phyloP scores from a whole-genome alignment of 1,140 invertebrate genomes.

The Potamilus streckersoni region DNA sequence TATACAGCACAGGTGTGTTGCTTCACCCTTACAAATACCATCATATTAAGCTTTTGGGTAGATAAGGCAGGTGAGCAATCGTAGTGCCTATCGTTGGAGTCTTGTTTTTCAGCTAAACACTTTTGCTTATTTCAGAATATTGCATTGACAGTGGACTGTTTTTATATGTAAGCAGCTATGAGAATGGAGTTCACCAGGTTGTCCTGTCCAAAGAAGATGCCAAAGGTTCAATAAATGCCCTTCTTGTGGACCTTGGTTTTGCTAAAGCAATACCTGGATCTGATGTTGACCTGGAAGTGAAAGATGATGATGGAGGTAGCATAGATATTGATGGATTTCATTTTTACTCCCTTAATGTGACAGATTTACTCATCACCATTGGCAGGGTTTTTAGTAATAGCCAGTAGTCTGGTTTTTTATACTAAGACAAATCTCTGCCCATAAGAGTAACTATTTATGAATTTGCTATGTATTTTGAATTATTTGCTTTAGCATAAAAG shows the following conservation, averaged over 20 bases:
- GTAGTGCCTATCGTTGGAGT: background rate
- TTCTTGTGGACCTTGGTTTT: slow-evolving; percentile 31
- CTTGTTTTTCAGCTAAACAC: background rate
- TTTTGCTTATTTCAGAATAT: slow-evolving; percentile 3
- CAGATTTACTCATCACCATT: background rate
- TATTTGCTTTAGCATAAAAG: too few species aligned
- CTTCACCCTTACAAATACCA: too few species aligned
- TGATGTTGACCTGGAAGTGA: slow-evolving; percentile 21
- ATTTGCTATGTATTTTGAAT: too few species aligned
- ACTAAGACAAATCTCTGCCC: too few species aligned
- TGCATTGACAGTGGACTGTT: slow-evolving; percentile 3
- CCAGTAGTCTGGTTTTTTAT: too few species aligned
- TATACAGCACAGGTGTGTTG: too few species aligned
- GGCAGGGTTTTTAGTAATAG: too few species aligned
- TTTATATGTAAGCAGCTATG: slow-evolving; percentile 9
- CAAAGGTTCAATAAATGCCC: slow-evolving; percentile 25
- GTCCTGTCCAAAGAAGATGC: background rate
- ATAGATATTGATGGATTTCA: background rate
- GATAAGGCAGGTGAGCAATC: too few species aligned
- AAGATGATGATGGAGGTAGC: slow-evolving; percentile 22
- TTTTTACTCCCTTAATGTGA: background rate
- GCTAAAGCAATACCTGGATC: slow-evolving; percentile 31
- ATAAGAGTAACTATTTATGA: too few species aligned
- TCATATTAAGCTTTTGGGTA: too few species aligned
- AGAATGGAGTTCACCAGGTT: slow-evolving; percentile 2